phyloP scores from a whole-genome alignment of 2,888 invertebrate species.

The Agrotis puta region DNA sequence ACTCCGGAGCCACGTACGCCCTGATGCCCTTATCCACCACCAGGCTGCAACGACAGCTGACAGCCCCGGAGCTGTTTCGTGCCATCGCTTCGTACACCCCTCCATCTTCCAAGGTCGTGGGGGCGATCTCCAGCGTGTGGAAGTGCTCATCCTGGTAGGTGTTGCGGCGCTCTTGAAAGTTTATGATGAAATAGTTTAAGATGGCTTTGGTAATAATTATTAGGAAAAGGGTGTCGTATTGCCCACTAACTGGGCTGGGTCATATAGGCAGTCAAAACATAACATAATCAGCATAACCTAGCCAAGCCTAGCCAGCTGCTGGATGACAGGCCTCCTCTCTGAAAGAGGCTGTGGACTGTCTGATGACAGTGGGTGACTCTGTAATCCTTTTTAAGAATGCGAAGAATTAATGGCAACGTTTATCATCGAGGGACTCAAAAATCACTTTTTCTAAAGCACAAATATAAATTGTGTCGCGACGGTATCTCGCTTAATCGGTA shows the following conservation, averaged over 20 bases:
- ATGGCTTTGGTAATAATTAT: too few species aligned
- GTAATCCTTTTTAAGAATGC: background rate
- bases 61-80: conserved; percentile 95
- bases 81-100: conserved; percentile 95
- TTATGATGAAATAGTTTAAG: background rate
- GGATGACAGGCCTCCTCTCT: too few species aligned
- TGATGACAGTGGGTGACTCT: too few species aligned
- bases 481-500: too few species aligned
- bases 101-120: conserved; percentile 94
- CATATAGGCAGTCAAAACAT: too few species aligned
- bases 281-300: too few species aligned
- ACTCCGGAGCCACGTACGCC: conserved; percentile 95
- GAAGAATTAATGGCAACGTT: background rate
- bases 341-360: too few species aligned
- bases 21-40: conserved; percentile 96
- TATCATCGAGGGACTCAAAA: background rate
- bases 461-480: background rate
- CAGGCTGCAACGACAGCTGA: conserved; percentile 94
- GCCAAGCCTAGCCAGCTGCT: too few species aligned
- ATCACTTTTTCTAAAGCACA: background rate
- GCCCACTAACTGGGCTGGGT: too few species aligned
- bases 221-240: too few species aligned
- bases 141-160: conserved; percentile 94
- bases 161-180: conserved; percentile 88
- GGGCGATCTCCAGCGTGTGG: conserved; percentile 96